These are phyloP conservation scores for Euschistus heros DNA, from an alignment of 1,140 invertebrate species.

Conservation along the genomic window DNA sequence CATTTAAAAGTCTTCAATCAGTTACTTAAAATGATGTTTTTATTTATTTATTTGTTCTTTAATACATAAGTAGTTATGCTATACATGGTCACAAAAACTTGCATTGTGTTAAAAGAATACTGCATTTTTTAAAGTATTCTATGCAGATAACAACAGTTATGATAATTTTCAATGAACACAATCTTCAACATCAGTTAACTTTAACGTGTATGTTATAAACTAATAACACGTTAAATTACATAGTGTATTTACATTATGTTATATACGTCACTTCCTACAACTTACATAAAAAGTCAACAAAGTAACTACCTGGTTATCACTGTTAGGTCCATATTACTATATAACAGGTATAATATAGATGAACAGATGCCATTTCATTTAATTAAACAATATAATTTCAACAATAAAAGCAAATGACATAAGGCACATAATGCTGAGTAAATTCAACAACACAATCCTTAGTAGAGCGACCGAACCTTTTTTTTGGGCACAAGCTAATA, in stretches of 20 bases:
- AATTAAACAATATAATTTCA: conserved; percentile 28
- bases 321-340: conserved; percentile 14
- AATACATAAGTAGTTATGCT: conserved; percentile 7
- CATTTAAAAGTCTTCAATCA: background rate
- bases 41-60: background rate
- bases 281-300: conserved; percentile 11
- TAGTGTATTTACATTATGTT: conserved; percentile 16
- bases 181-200: conserved; percentile 14
- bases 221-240: conserved; percentile 17
- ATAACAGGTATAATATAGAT: conserved; percentile 8
- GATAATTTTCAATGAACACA: conserved; percentile 23
- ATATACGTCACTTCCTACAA: conserved; percentile 14
- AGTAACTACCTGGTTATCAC: background rate
- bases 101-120: conserved; percentile 14
- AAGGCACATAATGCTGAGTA: conserved; percentile 32
- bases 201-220: conserved; percentile 18
- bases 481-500: conserved; percentile 21
- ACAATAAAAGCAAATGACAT: conserved; percentile 31
- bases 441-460: conserved; percentile 31
- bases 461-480: conserved; percentile 22
- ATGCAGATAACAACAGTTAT: conserved; percentile 16
- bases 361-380: conserved; percentile 21
- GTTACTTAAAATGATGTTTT: background rate
- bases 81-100: conserved; percentile 18
- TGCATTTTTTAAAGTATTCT: conserved; percentile 4